phyloP scores from a whole-genome alignment of 2,113 vertebrate genomes.

The Trachemys scripta region DNA sequence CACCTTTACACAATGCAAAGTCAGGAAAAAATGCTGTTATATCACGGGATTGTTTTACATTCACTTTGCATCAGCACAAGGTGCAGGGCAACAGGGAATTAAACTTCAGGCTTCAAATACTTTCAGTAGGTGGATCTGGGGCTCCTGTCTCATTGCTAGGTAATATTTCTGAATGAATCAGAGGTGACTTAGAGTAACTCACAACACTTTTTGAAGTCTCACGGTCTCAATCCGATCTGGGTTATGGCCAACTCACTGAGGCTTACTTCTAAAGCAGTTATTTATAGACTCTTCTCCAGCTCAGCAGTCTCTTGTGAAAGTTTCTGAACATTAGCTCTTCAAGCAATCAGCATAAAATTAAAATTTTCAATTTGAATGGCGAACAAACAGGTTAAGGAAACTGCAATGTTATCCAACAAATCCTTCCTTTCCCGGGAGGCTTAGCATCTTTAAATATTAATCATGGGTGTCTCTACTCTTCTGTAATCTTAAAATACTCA shows the following conservation, averaged over 20 bases:
- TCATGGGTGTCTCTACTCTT: slow-evolving; percentile 16
- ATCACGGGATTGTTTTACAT: neutral
- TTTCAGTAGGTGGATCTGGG: neutral
- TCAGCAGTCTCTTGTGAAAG: neutral
- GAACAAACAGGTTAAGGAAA: slow-evolving; percentile 60
- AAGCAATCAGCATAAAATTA: slow-evolving; percentile 46
- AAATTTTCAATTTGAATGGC: slow-evolving; percentile 48
- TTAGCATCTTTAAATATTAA: slow-evolving; percentile 54
- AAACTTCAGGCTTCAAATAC: neutral
- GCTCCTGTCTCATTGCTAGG: slow-evolving; percentile 19
- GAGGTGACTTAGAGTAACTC: slow-evolving; percentile 30
- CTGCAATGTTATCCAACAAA: slow-evolving; percentile 53
- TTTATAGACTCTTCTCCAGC: slow-evolving; percentile 22
- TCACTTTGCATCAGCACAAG: neutral
- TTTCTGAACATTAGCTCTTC: slow-evolving; percentile 26
- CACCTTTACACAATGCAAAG: neutral
- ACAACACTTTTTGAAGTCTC: neutral
- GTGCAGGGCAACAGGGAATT: neutral
- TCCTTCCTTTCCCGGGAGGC: slow-evolving; percentile 50
- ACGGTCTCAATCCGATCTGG: slow-evolving; percentile 37
- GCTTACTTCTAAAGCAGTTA: slow-evolving; percentile 54
- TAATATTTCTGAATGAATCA: slow-evolving; percentile 43
- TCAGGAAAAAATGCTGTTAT: neutral
- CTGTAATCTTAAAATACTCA: slow-evolving; percentile 18
- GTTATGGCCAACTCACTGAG: slow-evolving; percentile 34